phyloP scores from a whole-genome alignment of 2,888 invertebrate genomes.

The Tortricodes alternella region DNA sequence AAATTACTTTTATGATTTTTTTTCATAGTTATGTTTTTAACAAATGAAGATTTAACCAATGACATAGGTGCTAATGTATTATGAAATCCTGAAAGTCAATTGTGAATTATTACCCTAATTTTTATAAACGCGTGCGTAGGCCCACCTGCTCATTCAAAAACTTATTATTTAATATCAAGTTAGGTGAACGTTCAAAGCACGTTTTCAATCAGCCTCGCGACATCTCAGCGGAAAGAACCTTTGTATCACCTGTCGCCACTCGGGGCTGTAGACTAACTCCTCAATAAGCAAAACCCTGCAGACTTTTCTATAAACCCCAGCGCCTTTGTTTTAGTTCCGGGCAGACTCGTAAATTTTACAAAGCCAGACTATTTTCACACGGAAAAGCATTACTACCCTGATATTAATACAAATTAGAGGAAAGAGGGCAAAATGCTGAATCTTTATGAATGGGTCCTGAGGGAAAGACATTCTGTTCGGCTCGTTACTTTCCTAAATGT shows the following conservation, averaged over 20 bases:
- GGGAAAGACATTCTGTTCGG: neutral
- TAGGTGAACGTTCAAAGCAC: conserved; percentile 4
- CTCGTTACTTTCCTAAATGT: too few species aligned
- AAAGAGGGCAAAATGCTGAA: conserved; percentile 15
- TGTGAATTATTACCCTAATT: too few species aligned
- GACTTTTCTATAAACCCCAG: conserved; percentile 5
- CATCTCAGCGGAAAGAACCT: neutral
- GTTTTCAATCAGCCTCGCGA: conserved; percentile 6
- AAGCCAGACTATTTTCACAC: conserved; percentile 16
- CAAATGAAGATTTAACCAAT: too few species aligned
- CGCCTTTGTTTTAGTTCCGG: conserved; percentile 1
- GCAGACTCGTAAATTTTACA: conserved; percentile 20
- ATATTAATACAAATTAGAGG: conserved; percentile 26
- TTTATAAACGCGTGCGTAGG: neutral
- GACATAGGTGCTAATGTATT: too few species aligned
- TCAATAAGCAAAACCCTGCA: conserved; percentile 13
- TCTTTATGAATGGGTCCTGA: conserved; percentile 16
- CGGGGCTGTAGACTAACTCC: neutral
- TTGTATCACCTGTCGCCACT: conserved; percentile 12
- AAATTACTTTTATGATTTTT: too few species aligned
- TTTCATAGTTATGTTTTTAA: too few species aligned
- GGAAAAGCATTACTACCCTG: conserved; percentile 11
- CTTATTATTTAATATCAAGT: neutral
- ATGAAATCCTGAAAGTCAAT: too few species aligned
- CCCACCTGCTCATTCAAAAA: neutral